These are phyloP conservation scores for Erinaceus europaeus DNA, from an alignment of 2,113 vertebrate species.

Conservation along the genomic window DNA sequence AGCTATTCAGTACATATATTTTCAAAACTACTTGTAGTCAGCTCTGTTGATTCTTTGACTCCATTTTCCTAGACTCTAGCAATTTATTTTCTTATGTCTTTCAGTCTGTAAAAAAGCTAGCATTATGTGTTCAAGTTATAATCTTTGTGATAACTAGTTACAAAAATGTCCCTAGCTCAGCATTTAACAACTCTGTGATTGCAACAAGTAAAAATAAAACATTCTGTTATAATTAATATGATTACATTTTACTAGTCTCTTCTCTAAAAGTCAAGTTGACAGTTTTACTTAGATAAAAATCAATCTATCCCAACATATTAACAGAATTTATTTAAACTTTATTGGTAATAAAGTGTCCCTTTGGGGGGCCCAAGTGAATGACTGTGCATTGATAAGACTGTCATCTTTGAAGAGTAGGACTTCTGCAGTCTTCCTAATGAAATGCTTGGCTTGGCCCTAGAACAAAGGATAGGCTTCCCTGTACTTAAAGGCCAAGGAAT, in stretches of 20 bases:
- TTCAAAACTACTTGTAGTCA: constrained; percentile 2
- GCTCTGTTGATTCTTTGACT: constrained; percentile 6
- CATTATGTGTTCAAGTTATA: constrained; percentile 62
- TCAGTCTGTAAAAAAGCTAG: constrained; percentile 60
- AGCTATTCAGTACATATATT: background rate
- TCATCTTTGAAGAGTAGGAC: constrained; percentile 49
- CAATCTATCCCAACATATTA: background rate
- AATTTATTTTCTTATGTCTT: constrained; percentile 60
- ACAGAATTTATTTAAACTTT: background rate
- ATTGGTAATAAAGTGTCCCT: background rate
- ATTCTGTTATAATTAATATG: constrained; percentile 2
- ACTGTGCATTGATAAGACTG: constrained; percentile 39
- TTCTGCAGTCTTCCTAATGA: constrained; percentile 55
- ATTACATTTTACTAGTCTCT: constrained; percentile 14
- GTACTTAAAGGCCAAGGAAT: constrained; percentile 22
- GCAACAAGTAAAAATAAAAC: constrained; percentile 44
- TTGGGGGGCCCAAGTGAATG: background rate
- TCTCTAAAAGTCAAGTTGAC: constrained; percentile 54
- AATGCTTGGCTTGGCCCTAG: constrained; percentile 35
- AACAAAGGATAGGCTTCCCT: constrained; percentile 66
- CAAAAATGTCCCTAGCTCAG: constrained; percentile 53
- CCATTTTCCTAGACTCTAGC: constrained; percentile 33
- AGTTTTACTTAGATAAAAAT: constrained; percentile 40
- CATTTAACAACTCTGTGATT: constrained; percentile 46
- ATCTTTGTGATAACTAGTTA: constrained; percentile 69